Evolutionary conservation across 2,888 invertebrate species (phyloP), one percentile per base, ranked within the genome.

Genomic region (Dryobota labecula): DNA sequence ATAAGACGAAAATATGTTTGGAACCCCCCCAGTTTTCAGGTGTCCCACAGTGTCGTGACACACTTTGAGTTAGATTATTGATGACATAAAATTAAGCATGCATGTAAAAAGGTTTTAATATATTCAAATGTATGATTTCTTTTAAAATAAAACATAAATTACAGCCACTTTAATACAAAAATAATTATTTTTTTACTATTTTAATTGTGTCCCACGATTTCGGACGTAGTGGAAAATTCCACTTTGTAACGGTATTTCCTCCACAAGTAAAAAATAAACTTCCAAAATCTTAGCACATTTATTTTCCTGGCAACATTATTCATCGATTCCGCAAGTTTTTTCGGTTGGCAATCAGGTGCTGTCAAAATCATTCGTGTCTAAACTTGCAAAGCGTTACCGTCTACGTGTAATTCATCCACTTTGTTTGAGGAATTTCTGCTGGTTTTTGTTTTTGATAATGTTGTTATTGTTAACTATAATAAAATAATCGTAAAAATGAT

Each of bases 1-100:
- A 56, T 56, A 36, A 56, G 36, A 56, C n/a, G n/a, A n/a, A 56
- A 56, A 56, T n/a, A 56, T 56, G n/a, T 56, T 36, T 56, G 20
- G 27, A 53, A 53, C 24, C 51, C 51, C 47, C 47, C 11, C n/a
- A 47, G 47, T 47, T 47, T n/a, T n/a, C 11, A n/a, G 47, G n/a
- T 47, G 47, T 47, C 51, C 51, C 51, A 51, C 51, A 51, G 51
- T 51, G 27, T 51, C 33, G n/a, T 33, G 6, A n/a, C 33, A 30
- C 33, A 30, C 56, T 56, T 56, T 33, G 6, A n/a, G n/a, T 51
- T 51, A 18, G 51, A 51, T 51, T 51, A 27, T 27, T 51, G 51
- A 51, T 51, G 27, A 51, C 27, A 27, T 51, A 51, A 24, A 51
- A 27, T 27, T 27, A 51, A 51, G 51, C 51, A 51, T 3, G 24